These are phyloP conservation scores for Argyrosomus japonicus DNA, from an alignment of 2,113 vertebrate species.

Conservation along the genomic window DNA sequence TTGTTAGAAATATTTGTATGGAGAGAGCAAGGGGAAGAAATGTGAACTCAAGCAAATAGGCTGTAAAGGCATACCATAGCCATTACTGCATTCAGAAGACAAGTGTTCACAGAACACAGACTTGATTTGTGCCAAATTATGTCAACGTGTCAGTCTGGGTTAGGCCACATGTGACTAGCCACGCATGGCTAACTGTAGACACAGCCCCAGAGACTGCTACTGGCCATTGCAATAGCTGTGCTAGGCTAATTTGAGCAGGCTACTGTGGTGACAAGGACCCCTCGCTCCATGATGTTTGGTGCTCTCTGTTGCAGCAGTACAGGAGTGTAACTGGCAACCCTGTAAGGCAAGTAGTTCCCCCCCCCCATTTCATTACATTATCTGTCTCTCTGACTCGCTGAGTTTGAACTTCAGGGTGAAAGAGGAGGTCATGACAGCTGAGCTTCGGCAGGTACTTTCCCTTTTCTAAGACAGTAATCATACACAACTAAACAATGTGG, in stretches of 20 bases:
- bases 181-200: conserved; percentile 72
- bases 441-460: background rate
- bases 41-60: conserved; percentile 47
- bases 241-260: conserved; percentile 45
- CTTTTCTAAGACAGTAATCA: background rate
- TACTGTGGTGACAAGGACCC: conserved; percentile 42
- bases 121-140: conserved; percentile 77
- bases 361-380: background rate
- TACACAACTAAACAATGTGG: background rate
- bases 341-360: conserved; percentile 17
- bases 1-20: conserved; percentile 37
- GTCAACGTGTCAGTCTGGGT: conserved; percentile 78
- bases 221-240: conserved; percentile 39
- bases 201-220: conserved; percentile 55
- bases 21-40: conserved; percentile 19
- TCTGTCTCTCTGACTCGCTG: background rate
- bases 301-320: conserved; percentile 29
- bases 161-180: conserved; percentile 71
- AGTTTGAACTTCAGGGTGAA: conserved; percentile 2
- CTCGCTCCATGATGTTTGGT: conserved; percentile 28
- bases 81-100: conserved; percentile 62
- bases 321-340: conserved; percentile 24
- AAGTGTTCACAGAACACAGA: conserved; percentile 61
- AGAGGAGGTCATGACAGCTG: background rate
- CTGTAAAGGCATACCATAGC: conserved; percentile 55